These are phyloP conservation scores for Tinamus major DNA, from an alignment of 2,797 vertebrate species.

Conservation along the genomic window DNA sequence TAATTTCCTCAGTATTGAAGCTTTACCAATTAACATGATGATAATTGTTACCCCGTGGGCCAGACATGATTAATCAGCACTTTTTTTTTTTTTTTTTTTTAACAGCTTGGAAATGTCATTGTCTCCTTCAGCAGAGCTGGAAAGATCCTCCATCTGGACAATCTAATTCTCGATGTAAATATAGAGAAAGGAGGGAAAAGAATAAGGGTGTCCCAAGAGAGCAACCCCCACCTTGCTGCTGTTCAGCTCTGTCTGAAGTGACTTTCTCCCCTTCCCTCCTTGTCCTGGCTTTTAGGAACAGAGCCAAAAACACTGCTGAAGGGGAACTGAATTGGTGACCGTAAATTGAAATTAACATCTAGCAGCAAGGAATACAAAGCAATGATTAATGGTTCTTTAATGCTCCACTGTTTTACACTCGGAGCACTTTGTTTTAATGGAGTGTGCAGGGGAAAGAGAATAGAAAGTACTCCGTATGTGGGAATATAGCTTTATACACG, in stretches of 20 bases:
- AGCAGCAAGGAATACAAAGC: conserved; percentile 64
- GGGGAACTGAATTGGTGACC: conserved; percentile 50
- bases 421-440: conserved; percentile 43
- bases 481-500: background rate
- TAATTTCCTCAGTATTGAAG: background rate
- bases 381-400: conserved; percentile 71
- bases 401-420: conserved; percentile 28
- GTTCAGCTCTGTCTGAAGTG: conserved; percentile 12
- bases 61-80: conserved; percentile 73
- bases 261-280: conserved; percentile 32
- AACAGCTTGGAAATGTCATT: conserved; percentile 57
- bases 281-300: conserved; percentile 55
- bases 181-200: conserved; percentile 27
- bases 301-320: conserved; percentile 49
- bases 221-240: background rate
- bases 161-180: conserved; percentile 48
- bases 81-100: conserved; percentile 10
- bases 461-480: background rate
- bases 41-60: conserved; percentile 32
- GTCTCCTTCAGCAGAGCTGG: conserved; percentile 17
- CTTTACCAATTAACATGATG: conserved; percentile 28
- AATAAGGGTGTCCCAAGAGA: conserved; percentile 47
- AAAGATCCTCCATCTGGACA: conserved; percentile 55
- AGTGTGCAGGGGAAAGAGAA: background rate
- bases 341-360: conserved; percentile 75